Conservation (phyloP, 2,888 invertebrate species). For the Agrotis exclamationis region DNA sequence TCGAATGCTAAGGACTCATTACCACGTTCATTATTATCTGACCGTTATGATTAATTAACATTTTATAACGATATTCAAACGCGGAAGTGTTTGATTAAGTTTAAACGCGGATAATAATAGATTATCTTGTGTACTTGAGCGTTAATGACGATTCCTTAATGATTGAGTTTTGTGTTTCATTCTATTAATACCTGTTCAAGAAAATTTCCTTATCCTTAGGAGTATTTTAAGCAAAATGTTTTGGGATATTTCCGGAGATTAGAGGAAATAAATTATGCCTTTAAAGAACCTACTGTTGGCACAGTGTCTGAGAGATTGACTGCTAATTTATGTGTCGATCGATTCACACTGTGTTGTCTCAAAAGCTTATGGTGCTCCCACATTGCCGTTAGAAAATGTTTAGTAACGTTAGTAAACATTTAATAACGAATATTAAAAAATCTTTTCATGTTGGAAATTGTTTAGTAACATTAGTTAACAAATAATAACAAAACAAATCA, state of each 20-base stretch:
- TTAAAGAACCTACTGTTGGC: too few species aligned
- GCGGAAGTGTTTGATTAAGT: constrained; percentile 9
- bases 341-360: too few species aligned
- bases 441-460: too few species aligned
- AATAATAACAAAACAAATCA: too few species aligned
- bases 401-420: too few species aligned
- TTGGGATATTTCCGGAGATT: neutral
- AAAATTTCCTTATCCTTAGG: neutral
- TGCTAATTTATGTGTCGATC: too few species aligned
- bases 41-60: constrained; percentile 26
- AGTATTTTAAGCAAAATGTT: neutral
- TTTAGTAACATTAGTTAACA: too few species aligned
- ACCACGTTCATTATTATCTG: constrained; percentile 8
- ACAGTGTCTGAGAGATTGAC: too few species aligned
- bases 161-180: constrained; percentile 3
- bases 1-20: constrained; percentile 4
- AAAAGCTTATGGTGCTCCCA: too few species aligned
- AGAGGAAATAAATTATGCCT: too few species aligned
- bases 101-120: constrained; percentile 10
- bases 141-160: constrained; percentile 19
- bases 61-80: constrained; percentile 15
- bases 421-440: too few species aligned
- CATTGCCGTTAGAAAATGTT: too few species aligned
- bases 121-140: constrained; percentile 24
- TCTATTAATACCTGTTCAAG: neutral